These are phyloP conservation scores for Lepetodrilus schrolli DNA, from an alignment of 2,888 invertebrate species.

Conservation along the genomic window DNA sequence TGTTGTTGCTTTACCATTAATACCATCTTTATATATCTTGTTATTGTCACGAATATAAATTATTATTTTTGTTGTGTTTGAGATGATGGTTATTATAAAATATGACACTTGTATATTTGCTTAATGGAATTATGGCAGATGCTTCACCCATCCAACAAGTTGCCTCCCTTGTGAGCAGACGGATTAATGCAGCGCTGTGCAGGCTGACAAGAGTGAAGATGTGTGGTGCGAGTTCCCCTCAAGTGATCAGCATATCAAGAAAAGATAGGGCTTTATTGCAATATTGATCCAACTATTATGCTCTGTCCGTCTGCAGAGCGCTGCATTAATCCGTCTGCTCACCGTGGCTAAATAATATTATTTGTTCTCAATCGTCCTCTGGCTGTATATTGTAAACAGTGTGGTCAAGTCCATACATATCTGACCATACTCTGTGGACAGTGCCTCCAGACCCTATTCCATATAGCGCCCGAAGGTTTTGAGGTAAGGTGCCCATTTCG, in stretches of 20 bases:
- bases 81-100: no score
- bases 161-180: slow-evolving; percentile 28
- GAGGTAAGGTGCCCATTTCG: slow-evolving; percentile 1
- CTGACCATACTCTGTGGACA: neutral
- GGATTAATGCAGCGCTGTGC: neutral
- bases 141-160: neutral
- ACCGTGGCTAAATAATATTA: slow-evolving; percentile 36
- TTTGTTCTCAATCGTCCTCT: slow-evolving; percentile 36
- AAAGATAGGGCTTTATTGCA: slow-evolving; percentile 39
- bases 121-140: no score
- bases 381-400: slow-evolving; percentile 31
- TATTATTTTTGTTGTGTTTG: no score
- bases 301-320: slow-evolving; percentile 29
- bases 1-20: no score
- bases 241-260: slow-evolving; percentile 38
- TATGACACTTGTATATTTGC: no score
- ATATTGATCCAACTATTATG: slow-evolving; percentile 40
- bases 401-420: slow-evolving; percentile 13
- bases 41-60: no score
- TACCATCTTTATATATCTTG: no score
- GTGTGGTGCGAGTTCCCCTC: slow-evolving; percentile 28
- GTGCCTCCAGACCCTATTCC: neutral
- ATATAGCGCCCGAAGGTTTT: neutral
- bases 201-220: slow-evolving; percentile 29
- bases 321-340: neutral